phyloP scores from a whole-genome alignment of 2,797 vertebrate species.

The Orestias chungarensis region DNA sequence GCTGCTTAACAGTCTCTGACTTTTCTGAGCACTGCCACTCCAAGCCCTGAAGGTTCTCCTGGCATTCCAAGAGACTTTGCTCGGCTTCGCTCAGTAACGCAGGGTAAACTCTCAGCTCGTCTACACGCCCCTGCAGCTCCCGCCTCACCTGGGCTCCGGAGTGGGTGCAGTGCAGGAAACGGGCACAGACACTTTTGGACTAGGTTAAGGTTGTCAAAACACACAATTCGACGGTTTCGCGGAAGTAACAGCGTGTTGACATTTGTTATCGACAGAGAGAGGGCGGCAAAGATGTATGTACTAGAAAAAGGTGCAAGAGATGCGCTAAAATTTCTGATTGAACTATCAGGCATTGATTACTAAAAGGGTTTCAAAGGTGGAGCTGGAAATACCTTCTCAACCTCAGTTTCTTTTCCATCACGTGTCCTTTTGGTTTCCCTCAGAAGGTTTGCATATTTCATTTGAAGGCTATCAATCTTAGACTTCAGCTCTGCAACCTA shows the following conservation, averaged over 20 bases:
- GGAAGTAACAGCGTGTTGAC: neutral
- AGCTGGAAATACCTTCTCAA: constrained; percentile 71
- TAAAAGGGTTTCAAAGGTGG: neutral
- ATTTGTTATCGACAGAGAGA: constrained; percentile 18
- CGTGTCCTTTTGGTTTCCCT: constrained; percentile 68
- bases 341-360: neutral
- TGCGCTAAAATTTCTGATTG: neutral
- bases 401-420: constrained; percentile 70
- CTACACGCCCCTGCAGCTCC: constrained; percentile 75
- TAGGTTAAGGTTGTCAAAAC: constrained; percentile 5
- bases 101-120: constrained; percentile 75
- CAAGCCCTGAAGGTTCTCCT: constrained; percentile 73
- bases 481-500: constrained; percentile 81
- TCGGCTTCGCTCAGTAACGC: constrained; percentile 77
- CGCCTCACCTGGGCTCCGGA: constrained; percentile 79
- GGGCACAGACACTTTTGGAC: constrained; percentile 36
- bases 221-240: neutral
- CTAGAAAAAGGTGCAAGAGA: neutral
- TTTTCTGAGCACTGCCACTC: constrained; percentile 76
- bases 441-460: constrained; percentile 69
- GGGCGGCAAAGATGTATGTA: neutral
- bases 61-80: constrained; percentile 75
- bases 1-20: constrained; percentile 77
- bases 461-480: constrained; percentile 76
- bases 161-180: constrained; percentile 15